Base-by-base conservation (phyloP, 2,113 vertebrate species). In the Pelecanus crispus region DNA sequence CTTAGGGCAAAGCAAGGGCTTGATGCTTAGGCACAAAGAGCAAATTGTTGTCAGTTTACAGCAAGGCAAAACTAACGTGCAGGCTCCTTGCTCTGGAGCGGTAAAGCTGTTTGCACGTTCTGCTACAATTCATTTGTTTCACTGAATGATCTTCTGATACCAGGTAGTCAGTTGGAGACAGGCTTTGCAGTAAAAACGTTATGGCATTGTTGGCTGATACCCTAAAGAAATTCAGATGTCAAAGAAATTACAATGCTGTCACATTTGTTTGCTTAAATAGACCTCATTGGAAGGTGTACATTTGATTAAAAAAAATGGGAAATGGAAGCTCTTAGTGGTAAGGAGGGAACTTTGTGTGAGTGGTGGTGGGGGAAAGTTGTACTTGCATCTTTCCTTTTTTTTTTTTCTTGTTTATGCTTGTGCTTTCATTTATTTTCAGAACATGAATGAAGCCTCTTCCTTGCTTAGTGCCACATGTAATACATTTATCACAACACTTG, bases 381-480 rank as follows among this genome's bases (percentile, higher is more conserved):
- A 14, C 63, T 74, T 88, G 5, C 17, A 18, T 61, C 6, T 84
- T 40, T 71, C 50, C 6, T 1, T 18, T 22, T 20, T 22, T 55
- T 36, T 78, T 59, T 73, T 38, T 32, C 34, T 84, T 96, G 29
- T 59, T 90, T 73, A 90, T 70, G 29, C 17, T 45, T 84, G 38
- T 75, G 90, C 62, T 87, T 92, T 86, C 15, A 10, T 93, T 93
- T 91, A 42, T 97, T 97, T 98, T 59, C 95, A 99, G 99, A 99
- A 98, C 53, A 98, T 98, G 98, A 98, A 99, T 61, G 99, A 99
- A 97, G 99, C 97, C 45, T 98, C 99, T 10, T 99, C 99, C 74
- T 98, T 99, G 85, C 99, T 99, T 97, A 99, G 99, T 96, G 99
- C 99, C 88, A 99, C 99, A 9, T 99, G 99, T 97, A 98, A 99